phyloP scores from a whole-genome alignment of 2,797 vertebrate species.

The Lemur catta region DNA sequence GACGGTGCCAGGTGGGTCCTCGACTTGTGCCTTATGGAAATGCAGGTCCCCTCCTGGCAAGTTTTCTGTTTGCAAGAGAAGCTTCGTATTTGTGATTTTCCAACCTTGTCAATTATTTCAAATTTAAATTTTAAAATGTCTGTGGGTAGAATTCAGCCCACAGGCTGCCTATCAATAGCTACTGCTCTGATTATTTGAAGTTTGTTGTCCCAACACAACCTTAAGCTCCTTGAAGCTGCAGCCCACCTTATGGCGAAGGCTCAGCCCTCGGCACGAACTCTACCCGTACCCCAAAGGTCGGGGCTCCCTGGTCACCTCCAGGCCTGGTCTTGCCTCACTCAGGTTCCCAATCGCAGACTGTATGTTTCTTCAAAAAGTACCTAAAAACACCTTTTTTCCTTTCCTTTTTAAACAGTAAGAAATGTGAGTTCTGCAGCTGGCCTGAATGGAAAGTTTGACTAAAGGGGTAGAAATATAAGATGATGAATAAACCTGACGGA shows the following conservation, averaged over 20 bases:
- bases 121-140: slow-evolving; percentile 12
- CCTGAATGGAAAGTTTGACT: neutral
- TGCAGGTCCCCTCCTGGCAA: neutral
- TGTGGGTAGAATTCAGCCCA: neutral
- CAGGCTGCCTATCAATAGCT: neutral
- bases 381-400: neutral
- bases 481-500: neutral
- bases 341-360: neutral
- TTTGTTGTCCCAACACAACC: neutral
- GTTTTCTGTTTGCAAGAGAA: neutral
- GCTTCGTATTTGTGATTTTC: neutral
- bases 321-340: neutral
- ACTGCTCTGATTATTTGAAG: neutral
- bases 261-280: neutral
- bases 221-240: neutral
- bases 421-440: neutral
- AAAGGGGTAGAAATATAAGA: neutral
- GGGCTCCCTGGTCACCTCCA: neutral
- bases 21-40: neutral
- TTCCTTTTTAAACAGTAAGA: neutral
- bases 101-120: neutral
- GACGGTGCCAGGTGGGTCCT: too few species aligned
- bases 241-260: neutral
- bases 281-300: neutral
- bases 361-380: neutral